Conservation (phyloP, 2,888 invertebrate species). For the Nebria salina region DNA sequence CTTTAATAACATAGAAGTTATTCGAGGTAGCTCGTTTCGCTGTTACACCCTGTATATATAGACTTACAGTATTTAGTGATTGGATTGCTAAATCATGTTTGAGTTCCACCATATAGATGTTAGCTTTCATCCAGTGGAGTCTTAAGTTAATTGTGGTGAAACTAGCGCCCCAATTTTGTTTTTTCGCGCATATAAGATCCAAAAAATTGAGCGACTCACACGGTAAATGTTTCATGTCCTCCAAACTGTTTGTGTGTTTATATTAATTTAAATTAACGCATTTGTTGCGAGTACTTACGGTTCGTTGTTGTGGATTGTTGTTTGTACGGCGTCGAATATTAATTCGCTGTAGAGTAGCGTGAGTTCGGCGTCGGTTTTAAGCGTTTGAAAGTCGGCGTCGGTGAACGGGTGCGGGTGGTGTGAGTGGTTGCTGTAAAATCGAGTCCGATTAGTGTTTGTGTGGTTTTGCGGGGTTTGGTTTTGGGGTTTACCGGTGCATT, state of each 20-base stretch:
- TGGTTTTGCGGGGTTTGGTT: constrained; percentile 46
- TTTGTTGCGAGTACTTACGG: constrained; percentile 25
- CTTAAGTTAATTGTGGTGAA: constrained; percentile 63
- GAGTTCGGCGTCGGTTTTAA: constrained; percentile 64
- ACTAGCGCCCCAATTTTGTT: constrained; percentile 62
- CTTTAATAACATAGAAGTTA: too few relatives aligned
- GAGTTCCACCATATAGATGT: constrained; percentile 65
- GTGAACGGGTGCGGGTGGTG: constrained; percentile 64
- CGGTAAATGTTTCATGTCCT: constrained; percentile 51
- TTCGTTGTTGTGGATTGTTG: constrained; percentile 21
- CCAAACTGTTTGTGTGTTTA: background rate
- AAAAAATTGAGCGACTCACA: constrained; percentile 63
- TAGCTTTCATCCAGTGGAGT: constrained; percentile 68
- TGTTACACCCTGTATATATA: too few relatives aligned
- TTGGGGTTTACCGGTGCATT: constrained; percentile 57
- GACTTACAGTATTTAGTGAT: constrained; percentile 62
- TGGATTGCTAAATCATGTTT: constrained; percentile 65
- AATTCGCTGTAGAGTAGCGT: constrained; percentile 68
- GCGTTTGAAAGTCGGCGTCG: constrained; percentile 58
- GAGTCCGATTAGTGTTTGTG: too few relatives aligned
- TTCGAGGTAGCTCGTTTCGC: too few relatives aligned
- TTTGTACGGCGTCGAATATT: constrained; percentile 56
- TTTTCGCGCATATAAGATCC: constrained; percentile 62
- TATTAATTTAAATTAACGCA: too few relatives aligned
- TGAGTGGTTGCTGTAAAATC: constrained; percentile 62